Conservation (phyloP, 2,113 vertebrate species). For the Climacteris rufus region DNA sequence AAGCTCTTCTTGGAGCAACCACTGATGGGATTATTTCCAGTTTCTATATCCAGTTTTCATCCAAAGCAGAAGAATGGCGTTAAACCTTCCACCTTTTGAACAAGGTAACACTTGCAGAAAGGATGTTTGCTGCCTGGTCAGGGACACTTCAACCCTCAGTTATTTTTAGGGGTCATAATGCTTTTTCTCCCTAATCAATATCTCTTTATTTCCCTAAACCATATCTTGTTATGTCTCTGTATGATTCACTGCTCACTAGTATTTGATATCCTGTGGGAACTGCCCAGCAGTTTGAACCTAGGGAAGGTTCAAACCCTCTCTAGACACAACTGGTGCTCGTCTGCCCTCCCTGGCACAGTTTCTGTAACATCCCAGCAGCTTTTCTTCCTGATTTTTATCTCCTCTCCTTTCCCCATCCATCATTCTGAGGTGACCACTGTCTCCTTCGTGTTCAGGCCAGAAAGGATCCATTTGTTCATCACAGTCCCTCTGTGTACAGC, state of each 20-base stretch:
- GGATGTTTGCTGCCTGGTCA: background rate
- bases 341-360: too few relatives aligned
- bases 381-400: background rate
- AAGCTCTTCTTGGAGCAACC: background rate
- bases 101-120: fast-evolving
- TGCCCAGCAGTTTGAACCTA: background rate
- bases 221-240: background rate
- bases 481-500: fast-evolving
- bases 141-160: background rate
- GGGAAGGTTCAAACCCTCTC: background rate
- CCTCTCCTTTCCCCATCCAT: background rate
- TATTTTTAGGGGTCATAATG: background rate
- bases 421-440: background rate
- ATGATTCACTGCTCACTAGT: fast-evolving
- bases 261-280: background rate
- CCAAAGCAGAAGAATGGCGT: background rate
- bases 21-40: background rate
- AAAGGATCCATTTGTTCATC: background rate
- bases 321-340: fast-evolving
- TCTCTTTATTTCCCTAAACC: background rate
- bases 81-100: background rate
- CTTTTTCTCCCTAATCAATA: background rate
- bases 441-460: background rate
- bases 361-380: background rate
- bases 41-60: background rate